A percentile compares a stretch with the other conserved stretches of the same genome.
Conservation (phyloP, 2,113 vertebrate genomes). For the Talpa occidentalis region DNA sequence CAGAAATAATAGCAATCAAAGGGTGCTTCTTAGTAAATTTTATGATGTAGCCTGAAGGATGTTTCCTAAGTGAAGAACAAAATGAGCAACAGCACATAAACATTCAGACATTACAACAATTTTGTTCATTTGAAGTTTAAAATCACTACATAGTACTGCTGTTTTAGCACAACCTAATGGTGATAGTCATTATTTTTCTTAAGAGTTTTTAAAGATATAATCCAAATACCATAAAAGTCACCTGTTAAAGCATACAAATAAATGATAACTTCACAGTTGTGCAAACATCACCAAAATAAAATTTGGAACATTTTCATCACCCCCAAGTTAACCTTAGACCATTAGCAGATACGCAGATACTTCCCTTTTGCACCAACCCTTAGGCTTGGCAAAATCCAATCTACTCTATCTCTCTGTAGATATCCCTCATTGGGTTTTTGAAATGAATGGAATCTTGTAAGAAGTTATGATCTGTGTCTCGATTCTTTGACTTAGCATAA, state of each 20-base stretch:
- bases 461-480: neutral
- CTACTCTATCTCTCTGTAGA: neutral
- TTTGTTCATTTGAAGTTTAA: slow-evolving; percentile 1
- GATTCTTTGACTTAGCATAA: neutral
- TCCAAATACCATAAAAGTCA: neutral
- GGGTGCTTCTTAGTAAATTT: neutral
- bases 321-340: neutral
- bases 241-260: neutral
- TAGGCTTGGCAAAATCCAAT: neutral
- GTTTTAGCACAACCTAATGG: neutral
- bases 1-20: neutral
- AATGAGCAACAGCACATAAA: neutral
- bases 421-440: neutral
- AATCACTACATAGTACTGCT: neutral
- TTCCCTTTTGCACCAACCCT: accelerated
- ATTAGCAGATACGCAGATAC: neutral
- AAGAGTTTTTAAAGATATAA: neutral
- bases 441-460: neutral
- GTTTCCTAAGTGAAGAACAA: slow-evolving; percentile 9
- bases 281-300: neutral
- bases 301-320: neutral
- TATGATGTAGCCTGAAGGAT: neutral
- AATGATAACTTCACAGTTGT: neutral
- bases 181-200: neutral
- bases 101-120: neutral